Evolutionary conservation across 2,113 vertebrate genomes (phyloP).

Genomic region (Mirounga angustirostris): DNA sequence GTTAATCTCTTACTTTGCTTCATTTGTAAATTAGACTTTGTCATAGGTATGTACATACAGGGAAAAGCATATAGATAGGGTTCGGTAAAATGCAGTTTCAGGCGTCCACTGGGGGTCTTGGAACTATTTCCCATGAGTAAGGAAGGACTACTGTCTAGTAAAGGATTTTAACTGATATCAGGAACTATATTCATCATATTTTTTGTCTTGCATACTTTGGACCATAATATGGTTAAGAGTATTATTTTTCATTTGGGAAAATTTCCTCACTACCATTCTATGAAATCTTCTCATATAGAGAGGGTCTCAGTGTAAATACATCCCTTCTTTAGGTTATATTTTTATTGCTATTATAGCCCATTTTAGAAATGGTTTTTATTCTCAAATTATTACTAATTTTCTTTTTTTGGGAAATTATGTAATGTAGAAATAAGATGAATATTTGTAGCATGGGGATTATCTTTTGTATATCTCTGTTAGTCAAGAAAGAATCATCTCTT

Average conservation of each 20-base stretch:
- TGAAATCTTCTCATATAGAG: background rate
- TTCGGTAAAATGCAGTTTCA: background rate
- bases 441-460: constrained; percentile 46
- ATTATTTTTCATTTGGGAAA: background rate
- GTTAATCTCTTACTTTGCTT: background rate
- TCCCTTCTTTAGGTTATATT: background rate
- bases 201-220: constrained; percentile 8
- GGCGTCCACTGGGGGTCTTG: background rate
- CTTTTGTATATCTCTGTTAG: background rate
- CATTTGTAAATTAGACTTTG: background rate
- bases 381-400: constrained; percentile 45
- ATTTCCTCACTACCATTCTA: background rate
- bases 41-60: background rate
- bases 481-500: constrained; percentile 1
- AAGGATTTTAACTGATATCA: constrained; percentile 17
- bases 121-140: background rate
- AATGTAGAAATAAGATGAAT: background rate
- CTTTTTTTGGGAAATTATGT: background rate
- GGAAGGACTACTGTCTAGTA: background rate
- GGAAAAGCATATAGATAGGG: background rate
- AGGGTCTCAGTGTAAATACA: background rate
- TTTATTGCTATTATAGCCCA: constrained; percentile 15
- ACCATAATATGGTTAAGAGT: background rate
- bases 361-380: constrained; percentile 57
- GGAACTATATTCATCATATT: background rate